phyloP scores from a whole-genome alignment of 2,797 vertebrate species.

The Falco rusticolus region DNA sequence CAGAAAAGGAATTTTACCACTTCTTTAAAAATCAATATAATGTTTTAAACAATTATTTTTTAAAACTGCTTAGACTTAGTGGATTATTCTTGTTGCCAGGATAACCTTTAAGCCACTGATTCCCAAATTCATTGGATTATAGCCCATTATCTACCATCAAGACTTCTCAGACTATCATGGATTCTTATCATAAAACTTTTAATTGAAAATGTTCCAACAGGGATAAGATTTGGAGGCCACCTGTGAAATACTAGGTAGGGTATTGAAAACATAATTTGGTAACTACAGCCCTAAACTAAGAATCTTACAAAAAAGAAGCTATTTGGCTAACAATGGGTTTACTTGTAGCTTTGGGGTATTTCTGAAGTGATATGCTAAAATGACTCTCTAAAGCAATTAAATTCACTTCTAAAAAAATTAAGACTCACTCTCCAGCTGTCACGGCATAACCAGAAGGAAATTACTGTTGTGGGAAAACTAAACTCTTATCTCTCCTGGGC shows the following conservation, averaged over 20 bases:
- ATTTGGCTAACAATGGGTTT: slow-evolving; percentile 28
- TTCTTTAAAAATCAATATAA: background rate
- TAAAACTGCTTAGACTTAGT: background rate
- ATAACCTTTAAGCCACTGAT: background rate
- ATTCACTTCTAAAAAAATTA: slow-evolving; percentile 59
- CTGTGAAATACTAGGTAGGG: background rate
- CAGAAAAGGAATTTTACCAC: background rate
- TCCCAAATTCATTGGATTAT: background rate
- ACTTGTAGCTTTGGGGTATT: slow-evolving; percentile 55
- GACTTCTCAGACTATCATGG: background rate
- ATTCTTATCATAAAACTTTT: slow-evolving; percentile 28
- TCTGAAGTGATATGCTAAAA: slow-evolving; percentile 56
- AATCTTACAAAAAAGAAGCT: slow-evolving; percentile 31
- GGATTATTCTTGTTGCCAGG: background rate
- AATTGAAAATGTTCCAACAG: slow-evolving; percentile 57
- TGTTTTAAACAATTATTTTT: background rate
- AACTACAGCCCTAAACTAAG: background rate
- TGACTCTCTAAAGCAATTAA: slow-evolving; percentile 68
- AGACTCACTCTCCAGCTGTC: slow-evolving; percentile 63
- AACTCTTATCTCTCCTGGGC: slow-evolving; percentile 23
- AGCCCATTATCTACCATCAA: background rate
- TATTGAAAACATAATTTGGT: slow-evolving; percentile 19
- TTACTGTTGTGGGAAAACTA: slow-evolving; percentile 16
- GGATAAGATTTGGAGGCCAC: slow-evolving; percentile 3
- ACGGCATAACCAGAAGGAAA: slow-evolving; percentile 49